A percentile compares a stretch with the other conserved stretches of the same genome.
These are phyloP conservation scores for Caenorhabditis doughertyi DNA, from an alignment of 2,888 invertebrate species.

Conservation along the genomic window DNA sequence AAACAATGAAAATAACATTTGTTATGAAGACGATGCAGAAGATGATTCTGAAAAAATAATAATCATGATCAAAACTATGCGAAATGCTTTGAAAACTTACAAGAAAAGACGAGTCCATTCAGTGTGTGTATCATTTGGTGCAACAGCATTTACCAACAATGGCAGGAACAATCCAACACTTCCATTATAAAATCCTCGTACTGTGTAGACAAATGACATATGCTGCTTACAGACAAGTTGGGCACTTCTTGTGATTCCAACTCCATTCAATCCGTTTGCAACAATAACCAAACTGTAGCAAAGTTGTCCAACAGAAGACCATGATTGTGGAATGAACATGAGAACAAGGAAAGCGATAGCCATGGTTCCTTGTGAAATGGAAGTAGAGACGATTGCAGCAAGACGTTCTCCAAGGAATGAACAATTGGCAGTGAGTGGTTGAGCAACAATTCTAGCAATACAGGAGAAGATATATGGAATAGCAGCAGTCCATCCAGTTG, in stretches of 20 bases:
- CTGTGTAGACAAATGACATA: conserved; percentile 65
- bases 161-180: conserved; percentile 63
- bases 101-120: conserved; percentile 66
- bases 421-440: conserved; percentile 65
- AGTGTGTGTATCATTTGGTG: conserved; percentile 64
- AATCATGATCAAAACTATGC: background rate
- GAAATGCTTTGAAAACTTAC: conserved; percentile 38
- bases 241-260: conserved; percentile 66
- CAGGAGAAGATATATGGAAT: conserved; percentile 68
- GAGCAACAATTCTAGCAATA: conserved; percentile 62
- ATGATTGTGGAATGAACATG: conserved; percentile 64
- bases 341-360: conserved; percentile 64
- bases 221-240: conserved; percentile 68
- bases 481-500: conserved; percentile 68
- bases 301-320: conserved; percentile 61
- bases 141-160: conserved; percentile 58
- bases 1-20: conserved; percentile 67
- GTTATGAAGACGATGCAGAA: conserved; percentile 64
- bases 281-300: conserved; percentile 68
- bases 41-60: conserved; percentile 61
- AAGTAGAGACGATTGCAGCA: conserved; percentile 65
- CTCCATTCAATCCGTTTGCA: conserved; percentile 68
- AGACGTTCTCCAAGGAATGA: conserved; percentile 65
- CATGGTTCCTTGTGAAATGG: conserved; percentile 67
- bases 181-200: conserved; percentile 52